These are phyloP conservation scores for Tetranychus piercei DNA, from an alignment of 2,888 invertebrate genomes.

Conservation along the genomic window DNA sequence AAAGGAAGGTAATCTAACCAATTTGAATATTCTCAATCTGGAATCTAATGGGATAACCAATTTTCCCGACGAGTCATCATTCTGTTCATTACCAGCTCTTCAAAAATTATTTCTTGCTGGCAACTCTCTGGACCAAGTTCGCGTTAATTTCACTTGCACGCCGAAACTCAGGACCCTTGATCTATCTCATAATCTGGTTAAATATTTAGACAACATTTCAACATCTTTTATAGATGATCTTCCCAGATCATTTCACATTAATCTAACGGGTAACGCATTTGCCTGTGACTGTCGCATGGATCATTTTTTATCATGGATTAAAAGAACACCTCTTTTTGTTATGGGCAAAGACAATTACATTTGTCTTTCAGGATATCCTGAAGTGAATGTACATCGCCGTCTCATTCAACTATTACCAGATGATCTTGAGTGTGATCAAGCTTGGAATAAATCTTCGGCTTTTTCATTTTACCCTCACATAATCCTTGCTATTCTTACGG, in stretches of 20 bases:
- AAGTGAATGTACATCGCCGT: conserved; percentile 28
- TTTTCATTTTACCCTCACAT: neutral
- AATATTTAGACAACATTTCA: conserved; percentile 37
- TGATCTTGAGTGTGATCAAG: conserved; percentile 27
- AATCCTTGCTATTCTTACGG: neutral
- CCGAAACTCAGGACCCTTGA: conserved; percentile 48
- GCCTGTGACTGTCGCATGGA: conserved; percentile 43
- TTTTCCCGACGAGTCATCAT: conserved; percentile 45
- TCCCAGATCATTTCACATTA: conserved; percentile 40
- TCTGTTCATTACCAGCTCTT: conserved; percentile 49
- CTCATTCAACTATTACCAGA: conserved; percentile 26
- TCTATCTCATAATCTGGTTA: conserved; percentile 47
- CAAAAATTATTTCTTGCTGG: conserved; percentile 51
- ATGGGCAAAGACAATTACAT: conserved; percentile 40
- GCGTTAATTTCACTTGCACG: conserved; percentile 48
- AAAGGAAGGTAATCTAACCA: conserved; percentile 43
- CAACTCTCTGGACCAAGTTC: conserved; percentile 35
- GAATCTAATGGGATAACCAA: conserved; percentile 54
- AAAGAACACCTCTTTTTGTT: conserved; percentile 43
- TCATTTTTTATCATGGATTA: conserved; percentile 46
- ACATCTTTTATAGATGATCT: conserved; percentile 40
- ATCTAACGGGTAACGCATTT: conserved; percentile 48
- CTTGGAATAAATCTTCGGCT: neutral
- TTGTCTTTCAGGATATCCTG: conserved; percentile 35
- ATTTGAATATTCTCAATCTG: conserved; percentile 49